A percentile compares a stretch with the other conserved stretches of the same genome.
Conservation (phyloP, 2,797 vertebrate genomes). For the Chelidonichthys spinosus region DNA sequence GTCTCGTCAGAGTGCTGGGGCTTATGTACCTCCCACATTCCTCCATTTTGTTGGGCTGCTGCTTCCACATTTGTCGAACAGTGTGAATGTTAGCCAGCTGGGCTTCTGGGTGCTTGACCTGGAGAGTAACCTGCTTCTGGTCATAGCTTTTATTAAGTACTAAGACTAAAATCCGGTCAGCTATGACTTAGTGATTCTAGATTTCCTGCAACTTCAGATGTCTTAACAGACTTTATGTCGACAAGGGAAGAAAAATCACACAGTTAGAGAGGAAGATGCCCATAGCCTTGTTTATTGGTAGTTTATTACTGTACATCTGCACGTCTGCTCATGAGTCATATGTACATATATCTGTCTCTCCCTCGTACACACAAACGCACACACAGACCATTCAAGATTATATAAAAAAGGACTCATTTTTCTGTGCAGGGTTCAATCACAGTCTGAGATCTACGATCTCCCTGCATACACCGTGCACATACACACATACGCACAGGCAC, state of each 20-base stretch:
- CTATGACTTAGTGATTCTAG: neutral
- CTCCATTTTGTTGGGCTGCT: neutral
- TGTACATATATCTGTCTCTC: slow-evolving; percentile 62
- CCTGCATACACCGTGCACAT: slow-evolving; percentile 47
- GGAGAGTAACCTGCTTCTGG: neutral
- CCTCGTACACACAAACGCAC: slow-evolving; percentile 17
- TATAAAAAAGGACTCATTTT: slow-evolving; percentile 67
- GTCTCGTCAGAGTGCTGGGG: neutral
- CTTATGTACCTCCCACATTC: neutral
- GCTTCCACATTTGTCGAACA: neutral
- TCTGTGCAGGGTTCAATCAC: slow-evolving; percentile 72
- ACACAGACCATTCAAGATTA: slow-evolving; percentile 53
- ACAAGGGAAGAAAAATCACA: neutral
- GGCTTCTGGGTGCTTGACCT: neutral
- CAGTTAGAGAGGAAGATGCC: slow-evolving; percentile 37
- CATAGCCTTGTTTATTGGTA: slow-evolving; percentile 74
- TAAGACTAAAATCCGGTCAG: neutral
- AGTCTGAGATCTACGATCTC: slow-evolving; percentile 67
- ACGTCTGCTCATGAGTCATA: slow-evolving; percentile 74
- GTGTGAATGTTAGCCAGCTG: too few species aligned
- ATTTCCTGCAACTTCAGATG: neutral
- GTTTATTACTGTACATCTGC: slow-evolving; percentile 79
- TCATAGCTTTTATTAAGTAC: neutral
- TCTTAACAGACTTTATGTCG: neutral
- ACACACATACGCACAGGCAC: slow-evolving; percentile 16